These are phyloP conservation scores for Onychomys leucogaster DNA, from an alignment of 2,797 vertebrate species.

Conservation along the genomic window DNA sequence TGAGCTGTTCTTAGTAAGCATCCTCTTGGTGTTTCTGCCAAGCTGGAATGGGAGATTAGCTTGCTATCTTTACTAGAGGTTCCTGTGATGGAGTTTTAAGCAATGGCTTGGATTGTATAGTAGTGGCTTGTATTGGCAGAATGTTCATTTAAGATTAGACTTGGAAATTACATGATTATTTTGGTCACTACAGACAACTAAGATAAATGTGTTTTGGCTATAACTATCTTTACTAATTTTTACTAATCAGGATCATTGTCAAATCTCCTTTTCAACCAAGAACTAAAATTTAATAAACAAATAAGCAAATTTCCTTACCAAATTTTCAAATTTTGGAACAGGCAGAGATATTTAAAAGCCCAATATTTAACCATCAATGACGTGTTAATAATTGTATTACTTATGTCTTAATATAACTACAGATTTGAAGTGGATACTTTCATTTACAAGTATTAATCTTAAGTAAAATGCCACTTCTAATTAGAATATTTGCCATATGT, in stretches of 20 bases:
- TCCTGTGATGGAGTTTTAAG: neutral
- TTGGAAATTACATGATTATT: constrained; percentile 11
- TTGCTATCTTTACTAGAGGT: neutral
- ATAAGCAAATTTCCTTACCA: neutral
- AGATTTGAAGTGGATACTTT: neutral
- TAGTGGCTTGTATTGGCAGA: neutral
- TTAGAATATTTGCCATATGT: neutral
- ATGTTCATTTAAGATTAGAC: neutral
- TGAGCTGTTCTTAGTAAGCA: neutral
- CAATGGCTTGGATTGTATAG: neutral
- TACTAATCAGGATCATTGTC: neutral
- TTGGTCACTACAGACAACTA: neutral
- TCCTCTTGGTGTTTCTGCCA: neutral
- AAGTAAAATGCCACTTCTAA: constrained; percentile 32
- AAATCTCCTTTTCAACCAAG: neutral
- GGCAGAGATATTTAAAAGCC: neutral
- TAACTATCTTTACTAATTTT: constrained; percentile 7
- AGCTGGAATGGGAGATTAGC: neutral
- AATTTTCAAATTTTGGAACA: constrained; percentile 15
- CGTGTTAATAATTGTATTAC: neutral
- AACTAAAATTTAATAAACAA: neutral
- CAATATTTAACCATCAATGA: neutral
- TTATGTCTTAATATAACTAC: neutral
- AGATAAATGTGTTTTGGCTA: neutral
- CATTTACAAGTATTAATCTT: constrained; percentile 15